Base-by-base conservation (phyloP, 2,113 vertebrate genomes). In the Motacilla alba region DNA sequence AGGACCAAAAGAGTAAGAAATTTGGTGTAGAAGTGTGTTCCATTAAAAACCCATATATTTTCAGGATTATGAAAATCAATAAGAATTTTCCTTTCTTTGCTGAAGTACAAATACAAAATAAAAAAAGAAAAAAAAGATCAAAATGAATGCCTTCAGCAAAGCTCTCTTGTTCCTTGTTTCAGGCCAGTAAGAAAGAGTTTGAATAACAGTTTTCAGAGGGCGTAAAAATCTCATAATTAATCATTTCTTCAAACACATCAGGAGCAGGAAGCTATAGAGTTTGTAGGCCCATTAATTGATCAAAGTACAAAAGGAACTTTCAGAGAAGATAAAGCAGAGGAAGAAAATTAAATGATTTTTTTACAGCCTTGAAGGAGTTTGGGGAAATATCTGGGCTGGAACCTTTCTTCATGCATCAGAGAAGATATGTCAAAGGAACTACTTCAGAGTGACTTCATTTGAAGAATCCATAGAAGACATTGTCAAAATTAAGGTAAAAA, bases 281-380 rank as follows among this genome's bases (percentile, higher is more conserved):
- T 90, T 94, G 76, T 86, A 84, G 60, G 66, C 83, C 94, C 64
- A 78, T 94, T 93, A 96, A 89, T 60, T 95, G 91, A 94, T 94
- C 86, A 95, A 96, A 94, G 91, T 56, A 87, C 83, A 94, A 94
- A 96, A 93, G 80, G 22, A 94, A 41, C 72, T 86, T 75, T 74
- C 79, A 77, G 82, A 92, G 68, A 93, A 78, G 86, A 93, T 83
- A 94, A 89, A 95, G 80, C 52, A 93, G 68, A 89, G 47, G 43
- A 93, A 39, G 69, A 78, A 95, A 96, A 94, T 67, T 24, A 74
- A 93, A 47, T 95, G 0, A 13, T 77, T 83, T 94, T 94, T 91
- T 92, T 78, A 43, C 39, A 89, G 60, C 91, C 83, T 94, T 87
- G 60, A 93, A 96, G 83, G 80, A 94, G 33, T 92, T 92, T 49